Base-by-base conservation (phyloP, 2,113 vertebrate species). In the Okapia johnstoni region DNA sequence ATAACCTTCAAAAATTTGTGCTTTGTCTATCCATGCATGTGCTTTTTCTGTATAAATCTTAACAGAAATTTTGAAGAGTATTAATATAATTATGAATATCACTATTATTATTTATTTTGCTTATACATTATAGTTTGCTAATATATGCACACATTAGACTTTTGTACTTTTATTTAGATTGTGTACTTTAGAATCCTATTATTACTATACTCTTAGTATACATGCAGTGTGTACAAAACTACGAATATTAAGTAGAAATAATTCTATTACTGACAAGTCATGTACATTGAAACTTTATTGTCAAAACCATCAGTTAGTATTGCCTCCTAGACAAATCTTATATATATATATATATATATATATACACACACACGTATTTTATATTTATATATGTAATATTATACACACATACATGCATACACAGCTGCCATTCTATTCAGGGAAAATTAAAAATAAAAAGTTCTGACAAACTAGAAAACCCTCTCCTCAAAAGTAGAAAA, bases 1-100 rank as follows among this genome's bases (percentile, higher is more conserved):
- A 57, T 8, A 26, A 2, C n/a, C 12, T 90, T 90, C 76, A 66
- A 61, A 3, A 61, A 36, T 48, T 0, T 0, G 2, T 54, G 1
- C 11, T 85, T 48, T 88, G 5, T 55, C 23, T 85, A 55, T 43
- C 28, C 2, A 26, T 6, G 40, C 17, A 16, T 25, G 26, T 86
- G 10, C 52, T 55, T 73, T 81, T 93, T 57, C 14, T 17, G 58
- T 85, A 66, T 36, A 40, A 93, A 88, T 50, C 28, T 66, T 66
- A 33, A 3, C 5, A 73, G 5, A 88, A 43, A 54, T 40, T 55
- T 17, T 66, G 10, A 25, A 15, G 7, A 73, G 11, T n/a, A 43
- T 55, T 58, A 88, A 40, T 77, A 73, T 55, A 10, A 43, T 30
- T 36, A 80, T 52, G 3, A 58, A 50, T 40, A 40, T 50, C 3